Conservation (phyloP, 2,113 vertebrate species). For the Tauraco erythrolophus region DNA sequence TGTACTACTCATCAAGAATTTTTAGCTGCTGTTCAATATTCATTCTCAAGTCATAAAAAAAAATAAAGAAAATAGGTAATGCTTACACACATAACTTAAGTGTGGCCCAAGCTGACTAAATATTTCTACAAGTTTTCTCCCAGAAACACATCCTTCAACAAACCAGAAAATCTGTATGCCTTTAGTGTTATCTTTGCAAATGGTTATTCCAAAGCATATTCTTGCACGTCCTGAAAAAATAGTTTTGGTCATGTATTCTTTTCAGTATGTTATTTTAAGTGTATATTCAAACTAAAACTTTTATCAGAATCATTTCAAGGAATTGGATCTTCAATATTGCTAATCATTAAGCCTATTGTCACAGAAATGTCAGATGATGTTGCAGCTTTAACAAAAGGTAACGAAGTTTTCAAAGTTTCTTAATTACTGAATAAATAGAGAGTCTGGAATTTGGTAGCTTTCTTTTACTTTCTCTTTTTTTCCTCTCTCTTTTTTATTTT, state of each 20-base stretch:
- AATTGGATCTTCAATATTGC: background rate
- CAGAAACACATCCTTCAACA: background rate
- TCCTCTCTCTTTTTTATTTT: background rate
- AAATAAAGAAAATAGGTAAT: background rate
- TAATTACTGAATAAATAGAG: constrained; percentile 7
- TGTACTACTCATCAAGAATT: background rate
- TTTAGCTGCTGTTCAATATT: constrained; percentile 17
- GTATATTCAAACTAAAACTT: background rate
- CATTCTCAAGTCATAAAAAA: background rate
- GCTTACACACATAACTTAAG: background rate
- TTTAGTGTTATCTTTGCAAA: background rate
- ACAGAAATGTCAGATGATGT: constrained; percentile 2
- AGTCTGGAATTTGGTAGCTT: background rate
- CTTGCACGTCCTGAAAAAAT: background rate
- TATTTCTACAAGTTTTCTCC: background rate
- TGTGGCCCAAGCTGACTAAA: background rate
- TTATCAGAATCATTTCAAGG: background rate
- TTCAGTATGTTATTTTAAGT: background rate
- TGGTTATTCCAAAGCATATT: background rate
- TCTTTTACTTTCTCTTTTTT: background rate
- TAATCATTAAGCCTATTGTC: constrained; percentile 8
- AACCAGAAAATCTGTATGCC: background rate
- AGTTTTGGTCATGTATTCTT: background rate
- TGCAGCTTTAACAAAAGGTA: constrained; percentile 53
- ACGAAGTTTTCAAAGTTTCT: constrained; percentile 50